Conservation (phyloP, 1,140 invertebrate genomes). For the Drosophila triauraria region DNA sequence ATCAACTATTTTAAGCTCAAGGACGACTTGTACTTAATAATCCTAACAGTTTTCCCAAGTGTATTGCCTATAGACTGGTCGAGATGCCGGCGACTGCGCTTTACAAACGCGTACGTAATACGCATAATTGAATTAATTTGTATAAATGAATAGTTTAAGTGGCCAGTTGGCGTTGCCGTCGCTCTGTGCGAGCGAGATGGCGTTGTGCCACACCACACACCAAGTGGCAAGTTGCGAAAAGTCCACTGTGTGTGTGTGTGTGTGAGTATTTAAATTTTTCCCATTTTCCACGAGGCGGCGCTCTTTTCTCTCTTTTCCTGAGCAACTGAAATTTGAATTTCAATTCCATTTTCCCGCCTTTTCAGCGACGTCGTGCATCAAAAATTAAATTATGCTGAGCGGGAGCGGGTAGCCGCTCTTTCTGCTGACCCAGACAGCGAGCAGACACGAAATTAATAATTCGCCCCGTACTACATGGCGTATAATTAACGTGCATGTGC, state of each 20-base stretch:
- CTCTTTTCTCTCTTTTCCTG: conserved; percentile 36
- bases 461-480: conserved; percentile 75
- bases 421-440: conserved; percentile 79
- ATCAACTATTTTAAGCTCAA: not conserved
- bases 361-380: conserved; percentile 63
- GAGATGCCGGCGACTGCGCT: conserved; percentile 77
- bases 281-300: conserved; percentile 59
- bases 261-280: conserved; percentile 77
- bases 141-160: conserved; percentile 84
- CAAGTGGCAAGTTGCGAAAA: conserved; percentile 44
- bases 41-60: conserved; percentile 8
- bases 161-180: conserved; percentile 52
- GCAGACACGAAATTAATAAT: conserved; percentile 82
- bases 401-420: conserved; percentile 40
- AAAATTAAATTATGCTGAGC: conserved; percentile 80
- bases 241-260: conserved; percentile 45
- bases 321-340: conserved; percentile 78
- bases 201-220: conserved; percentile 13
- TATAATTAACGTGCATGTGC: conserved; percentile 83
- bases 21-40: not conserved
- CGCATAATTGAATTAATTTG: conserved; percentile 84
- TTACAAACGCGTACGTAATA: conserved; percentile 82
- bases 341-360: conserved; percentile 63
- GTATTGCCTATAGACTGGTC: conserved; percentile 21
- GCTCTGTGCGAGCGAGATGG: conserved; percentile 54